A percentile compares a stretch with the other conserved stretches of the same genome.
Evolutionary conservation across 2,113 vertebrate species (phyloP).

Genomic region (Sander vitreus): DNA sequence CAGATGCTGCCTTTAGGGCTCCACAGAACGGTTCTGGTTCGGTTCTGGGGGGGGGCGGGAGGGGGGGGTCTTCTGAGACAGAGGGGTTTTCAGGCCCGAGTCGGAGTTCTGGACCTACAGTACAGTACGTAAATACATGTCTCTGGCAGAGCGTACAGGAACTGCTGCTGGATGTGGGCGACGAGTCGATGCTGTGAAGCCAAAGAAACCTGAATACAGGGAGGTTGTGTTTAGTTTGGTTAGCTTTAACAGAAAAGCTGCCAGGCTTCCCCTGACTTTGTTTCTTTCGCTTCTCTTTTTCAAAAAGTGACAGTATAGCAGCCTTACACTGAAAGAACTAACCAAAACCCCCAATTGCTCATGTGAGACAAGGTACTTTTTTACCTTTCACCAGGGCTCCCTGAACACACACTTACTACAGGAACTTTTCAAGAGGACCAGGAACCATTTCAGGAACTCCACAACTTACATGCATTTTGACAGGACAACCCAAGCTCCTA

Average conservation of each 20-base stretch:
- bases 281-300: no score
- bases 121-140: constrained; percentile 19
- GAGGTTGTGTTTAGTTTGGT: constrained; percentile 62
- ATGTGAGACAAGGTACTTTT: not conserved
- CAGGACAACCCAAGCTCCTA: no score
- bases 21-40: constrained; percentile 42
- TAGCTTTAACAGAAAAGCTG: constrained; percentile 36
- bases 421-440: not conserved
- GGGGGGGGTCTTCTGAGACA: constrained; percentile 40
- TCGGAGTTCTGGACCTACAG: constrained; percentile 53
- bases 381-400: not conserved
- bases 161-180: constrained; percentile 62
- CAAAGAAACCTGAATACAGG: constrained; percentile 50
- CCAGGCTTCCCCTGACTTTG: no score
- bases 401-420: not conserved
- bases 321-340: no score
- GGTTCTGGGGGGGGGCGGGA: constrained; percentile 13
- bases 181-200: constrained; percentile 27
- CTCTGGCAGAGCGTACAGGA: constrained; percentile 56
- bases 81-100: constrained; percentile 34
- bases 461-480: not conserved
- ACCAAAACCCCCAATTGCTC: no score
- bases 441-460: not conserved
- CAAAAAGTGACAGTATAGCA: no score
- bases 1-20: constrained; percentile 14